phyloP scores from a whole-genome alignment of 2,797 vertebrate species.

The Rhinella marina region DNA sequence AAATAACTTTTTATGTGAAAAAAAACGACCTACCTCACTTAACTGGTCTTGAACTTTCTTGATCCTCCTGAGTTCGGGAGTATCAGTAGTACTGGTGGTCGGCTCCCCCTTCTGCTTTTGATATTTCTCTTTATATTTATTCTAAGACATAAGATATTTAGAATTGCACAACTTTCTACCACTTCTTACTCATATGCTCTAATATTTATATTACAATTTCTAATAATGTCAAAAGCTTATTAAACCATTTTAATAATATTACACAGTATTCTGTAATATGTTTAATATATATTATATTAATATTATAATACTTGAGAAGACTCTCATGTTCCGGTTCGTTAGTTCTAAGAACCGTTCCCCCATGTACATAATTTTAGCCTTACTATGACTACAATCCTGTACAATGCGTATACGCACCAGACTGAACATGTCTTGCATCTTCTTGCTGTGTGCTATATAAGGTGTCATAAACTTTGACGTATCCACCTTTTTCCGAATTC shows the following conservation, averaged over 20 bases:
- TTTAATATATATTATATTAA: background rate
- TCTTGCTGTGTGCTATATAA: constrained; percentile 93
- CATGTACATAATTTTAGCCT: background rate
- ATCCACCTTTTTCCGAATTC: constrained; percentile 87
- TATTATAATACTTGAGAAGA: no score
- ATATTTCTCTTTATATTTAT: constrained; percentile 91
- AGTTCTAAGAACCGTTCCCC: background rate
- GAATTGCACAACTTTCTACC: background rate
- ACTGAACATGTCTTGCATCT: constrained; percentile 96
- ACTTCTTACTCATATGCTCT: background rate
- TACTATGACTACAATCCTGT: background rate
- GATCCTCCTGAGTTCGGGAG: constrained; percentile 92
- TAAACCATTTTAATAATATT: no score
- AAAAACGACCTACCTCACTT: constrained; percentile 83
- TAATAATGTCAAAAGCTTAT: no score
- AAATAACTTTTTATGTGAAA: background rate
- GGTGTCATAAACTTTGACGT: constrained; percentile 96
- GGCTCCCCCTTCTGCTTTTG: constrained; percentile 84
- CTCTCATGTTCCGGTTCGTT: background rate
- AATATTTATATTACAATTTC: background rate
- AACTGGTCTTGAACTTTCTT: constrained; percentile 97
- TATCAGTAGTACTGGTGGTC: constrained; percentile 78
- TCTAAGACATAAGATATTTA: constrained; percentile 74
- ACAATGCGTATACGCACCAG: constrained; percentile 74
- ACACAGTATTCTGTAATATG: background rate